Base-by-base conservation (phyloP, 1,140 invertebrate genomes). In the Bombus breviceps region DNA sequence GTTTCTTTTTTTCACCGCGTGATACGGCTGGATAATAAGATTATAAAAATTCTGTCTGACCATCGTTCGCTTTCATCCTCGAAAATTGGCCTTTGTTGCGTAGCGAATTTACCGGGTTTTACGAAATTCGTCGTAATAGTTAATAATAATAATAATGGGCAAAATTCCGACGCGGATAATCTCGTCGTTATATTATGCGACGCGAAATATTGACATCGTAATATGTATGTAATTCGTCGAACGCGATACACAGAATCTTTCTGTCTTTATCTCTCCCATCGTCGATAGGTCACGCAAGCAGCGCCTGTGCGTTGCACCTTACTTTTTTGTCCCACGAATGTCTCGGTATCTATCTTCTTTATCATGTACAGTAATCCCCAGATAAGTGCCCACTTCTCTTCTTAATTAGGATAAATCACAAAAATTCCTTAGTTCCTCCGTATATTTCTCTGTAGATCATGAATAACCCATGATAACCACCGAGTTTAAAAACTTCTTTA, bases 161-260 rank as follows among this genome's bases (percentile, higher is more conserved):
- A 69, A 43, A 53, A 25, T 66, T 39, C 3, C 0, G 28, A 68
- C 77, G 41, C 64, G 22, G 64, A 57, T 73, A 76, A 59, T 76
- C 59, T 57, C 66, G 32, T 41, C 66, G 32, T 72, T 66, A 28
- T 59, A 57, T 79, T 72, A 77, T 81, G 66, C 87, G 41, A 86
- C 78, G 79, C 76, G 90, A 88, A 90, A 85, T 90, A 91, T 90
- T 90, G 87, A 90, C 85, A 75, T 86, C 41, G 43, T 88, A 84
- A 89, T 81, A 53, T 53, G 47, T 53, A 53, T 22, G 5, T 53
- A 86, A 86, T 80, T 89, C 64, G 84, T 75, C 78, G 77, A 73
- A 75, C 69, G 47, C 34, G 80, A 66, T 84, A 78, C 78, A 57
- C 32, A 89, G 57, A 32, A 15, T 77, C 8, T 57, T 53, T 76